Percentiles rank a stretch among this genome's conserved stretches.
These are phyloP conservation scores for Lasioglossum lativentre DNA, from an alignment of 2,888 invertebrate species.

Conservation along the genomic window DNA sequence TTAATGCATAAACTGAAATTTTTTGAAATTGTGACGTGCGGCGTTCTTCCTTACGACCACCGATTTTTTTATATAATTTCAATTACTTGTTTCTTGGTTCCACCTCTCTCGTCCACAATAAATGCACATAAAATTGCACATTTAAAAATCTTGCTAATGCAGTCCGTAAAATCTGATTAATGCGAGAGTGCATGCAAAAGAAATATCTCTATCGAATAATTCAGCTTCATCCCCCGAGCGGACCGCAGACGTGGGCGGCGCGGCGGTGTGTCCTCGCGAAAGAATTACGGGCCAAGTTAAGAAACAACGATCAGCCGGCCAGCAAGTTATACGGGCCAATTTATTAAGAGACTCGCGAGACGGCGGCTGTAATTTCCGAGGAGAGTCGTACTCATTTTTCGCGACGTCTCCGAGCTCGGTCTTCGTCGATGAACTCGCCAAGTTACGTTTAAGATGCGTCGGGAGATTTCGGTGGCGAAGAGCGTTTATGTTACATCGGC, in stretches of 20 bases:
- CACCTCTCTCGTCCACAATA: too few relatives aligned
- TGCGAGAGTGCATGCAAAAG: not conserved
- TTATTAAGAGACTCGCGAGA: conserved; percentile 14
- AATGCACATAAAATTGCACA: too few relatives aligned
- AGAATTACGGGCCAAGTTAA: not conserved
- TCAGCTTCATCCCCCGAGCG: not conserved
- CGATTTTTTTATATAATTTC: too few relatives aligned
- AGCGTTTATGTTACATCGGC: conserved; percentile 26
- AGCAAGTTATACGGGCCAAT: not conserved
- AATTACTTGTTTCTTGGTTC: too few relatives aligned
- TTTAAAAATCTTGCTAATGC: too few relatives aligned
- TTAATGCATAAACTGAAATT: too few relatives aligned
- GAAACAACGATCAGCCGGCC: conserved; percentile 5
- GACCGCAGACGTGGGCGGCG: not conserved
- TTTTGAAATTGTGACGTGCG: too few relatives aligned
- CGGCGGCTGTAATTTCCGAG: conserved; percentile 6
- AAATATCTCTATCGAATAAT: not conserved
- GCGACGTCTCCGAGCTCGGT: not conserved
- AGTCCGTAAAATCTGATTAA: too few relatives aligned
- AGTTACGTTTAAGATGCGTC: conserved; percentile 45
- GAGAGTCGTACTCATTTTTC: conserved; percentile 10
- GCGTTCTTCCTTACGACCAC: too few relatives aligned
- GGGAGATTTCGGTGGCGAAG: conserved; percentile 35
- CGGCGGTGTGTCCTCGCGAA: not conserved
- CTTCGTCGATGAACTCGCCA: conserved; percentile 32